These are phyloP conservation scores for Bos taurus DNA, from an alignment of 2,113 vertebrate genomes.

Conservation along the genomic window ARS-UCD2.0 NC_037328.1:124031501-124032000, in stretches of 20 bases:
- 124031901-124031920: background rate
- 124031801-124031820: background rate
- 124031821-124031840: background rate
- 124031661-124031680: background rate
- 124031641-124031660: background rate
- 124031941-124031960: background rate
- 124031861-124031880: background rate
- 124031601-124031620: background rate
- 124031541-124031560: background rate
- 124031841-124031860: background rate
- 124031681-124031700: background rate
- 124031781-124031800: background rate
- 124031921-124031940: background rate
- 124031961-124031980: background rate
- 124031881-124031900: background rate
- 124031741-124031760: background rate
- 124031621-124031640: background rate
- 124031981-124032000: background rate
- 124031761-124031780: background rate
- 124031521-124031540: background rate
- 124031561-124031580: background rate
- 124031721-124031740: background rate
- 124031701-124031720: background rate
- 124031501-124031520: background rate
- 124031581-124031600: background rate